Base-by-base conservation (phyloP, 2,113 vertebrate genomes). In the Crypturellus undulatus region DNA sequence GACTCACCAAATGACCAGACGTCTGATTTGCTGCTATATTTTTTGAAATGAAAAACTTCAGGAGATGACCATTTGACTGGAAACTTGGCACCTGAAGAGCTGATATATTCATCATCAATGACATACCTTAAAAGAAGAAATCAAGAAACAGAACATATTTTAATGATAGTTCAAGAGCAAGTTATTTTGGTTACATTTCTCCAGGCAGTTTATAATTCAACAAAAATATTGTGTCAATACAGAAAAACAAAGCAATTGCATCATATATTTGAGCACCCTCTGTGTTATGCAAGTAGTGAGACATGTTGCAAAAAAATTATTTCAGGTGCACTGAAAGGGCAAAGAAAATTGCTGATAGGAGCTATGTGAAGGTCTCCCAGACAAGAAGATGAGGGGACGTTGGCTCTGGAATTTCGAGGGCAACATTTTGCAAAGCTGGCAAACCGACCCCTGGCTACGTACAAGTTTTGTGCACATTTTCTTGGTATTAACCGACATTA, bases 1-100 rank as follows among this genome's bases (percentile, higher is more conserved):
- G 32, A 93, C 97, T 98, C 87, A 99, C 99, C 99, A 58, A 98
- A 99, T 45, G 99, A 99, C 99, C 99, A 99, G 75, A 99, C 97
- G 32, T 99, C 99, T 5, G 99, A 99, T 95, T 99, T 99, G 97
- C 97, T 99, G 96, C 99, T 99, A 56, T 98, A 99, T 83, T 99
- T 99, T 79, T 97, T 98, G 97, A 97, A 99, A 94, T 99, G 98
- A 22, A 99, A 97, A 71, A 99, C 98, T 94, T 99, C 99, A 2
- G 99, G 99, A 36, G 99, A 98, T 68, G 98, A 99, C 99, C 99
- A 99, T 95, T 99, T 99, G 70, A 99, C 87, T 1, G 99, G 99
- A 93, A 99, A 99, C 95, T 98, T 99, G 25, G 98, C 97, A 26
- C 99, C 98, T 8, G 92, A 98, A 34, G 99, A 99, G 90, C 98